Conservation (phyloP, 2,113 vertebrate genomes). For the Nyctereutes procyonoides region DNA sequence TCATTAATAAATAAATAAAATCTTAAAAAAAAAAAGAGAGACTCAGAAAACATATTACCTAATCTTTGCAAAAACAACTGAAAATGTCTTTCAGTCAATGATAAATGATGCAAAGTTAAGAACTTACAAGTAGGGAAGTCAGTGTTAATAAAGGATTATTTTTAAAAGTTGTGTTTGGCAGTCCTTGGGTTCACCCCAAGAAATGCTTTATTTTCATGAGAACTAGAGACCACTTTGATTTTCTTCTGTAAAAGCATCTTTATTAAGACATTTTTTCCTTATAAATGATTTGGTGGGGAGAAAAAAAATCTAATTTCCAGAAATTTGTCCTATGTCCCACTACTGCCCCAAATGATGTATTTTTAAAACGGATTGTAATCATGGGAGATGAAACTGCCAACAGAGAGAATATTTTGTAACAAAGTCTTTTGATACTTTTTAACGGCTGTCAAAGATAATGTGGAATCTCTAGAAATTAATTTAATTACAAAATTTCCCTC, state of each 20-base stretch:
- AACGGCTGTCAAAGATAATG: not conserved
- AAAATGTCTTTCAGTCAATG: not conserved
- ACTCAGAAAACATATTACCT: not conserved
- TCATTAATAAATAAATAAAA: too few relatives aligned
- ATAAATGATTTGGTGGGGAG: not conserved
- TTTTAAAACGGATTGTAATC: conserved; percentile 33
- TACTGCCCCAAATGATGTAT: not conserved
- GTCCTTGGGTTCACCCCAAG: not conserved
- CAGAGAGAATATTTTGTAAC: not conserved
- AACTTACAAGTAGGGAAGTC: not conserved
- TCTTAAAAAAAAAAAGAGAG: not conserved
- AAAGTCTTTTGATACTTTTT: conserved; percentile 16
- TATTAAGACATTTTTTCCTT: conserved; percentile 19
- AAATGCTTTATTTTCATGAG: conserved; percentile 31
- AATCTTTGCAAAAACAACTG: not conserved
- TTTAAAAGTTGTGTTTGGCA: not conserved
- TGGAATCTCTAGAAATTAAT: conserved; percentile 12
- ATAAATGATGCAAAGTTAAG: conserved; percentile 9
- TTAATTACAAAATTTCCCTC: not conserved
- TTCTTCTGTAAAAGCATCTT: not conserved
- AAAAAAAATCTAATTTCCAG: conserved; percentile 43
- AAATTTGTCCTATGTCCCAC: not conserved
- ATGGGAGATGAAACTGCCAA: not conserved
- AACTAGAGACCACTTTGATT: not conserved
- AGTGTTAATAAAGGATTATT: not conserved